Evolutionary conservation across 2,888 invertebrate species (phyloP), one percentile per base, ranked within the genome.

Genomic region (Eurytoma adleriae): DNA sequence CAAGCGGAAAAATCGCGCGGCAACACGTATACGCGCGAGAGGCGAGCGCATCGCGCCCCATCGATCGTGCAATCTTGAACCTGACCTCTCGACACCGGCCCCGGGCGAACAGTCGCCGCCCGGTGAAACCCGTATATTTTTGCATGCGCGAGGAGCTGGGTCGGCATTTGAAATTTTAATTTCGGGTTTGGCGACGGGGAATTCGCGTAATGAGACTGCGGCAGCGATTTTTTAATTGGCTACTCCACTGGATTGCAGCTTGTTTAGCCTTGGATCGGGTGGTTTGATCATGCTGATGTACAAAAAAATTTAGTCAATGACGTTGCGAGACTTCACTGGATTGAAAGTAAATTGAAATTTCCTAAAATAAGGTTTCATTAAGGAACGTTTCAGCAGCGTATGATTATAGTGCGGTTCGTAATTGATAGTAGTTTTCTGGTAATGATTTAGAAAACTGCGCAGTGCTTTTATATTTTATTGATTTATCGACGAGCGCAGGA

Each of bases 61-160:
- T 20, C 16, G 16, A 30, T 62, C 27, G 52, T 18, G 52, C 67
- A 70, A 78, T 81, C 81, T 81, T 81, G 81, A 81, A 78, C 69
- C 80, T 79, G 81, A 81, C 81, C 81, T 77, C 66, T n/a, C 48
- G 56, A 7, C 27, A 24, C 7, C 27, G 14, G 10, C 73, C 61
- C 64, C 40, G 52, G n/a, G 12, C n/a, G 10, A 62, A 78, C 27
- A 73, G 54, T 24, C 20, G 48, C 20, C 18, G 24, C 7, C 4
- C 24, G 50, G 27, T 54, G 54, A 56, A 57, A 64, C 20, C 59
- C 20, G 27, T 71, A 66, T 67, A 57, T 30, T 50, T 78, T 69
- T 74, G 61, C 73, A 78, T 73, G 16, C 12, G 18, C 12, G 1
- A 68, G 18, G 71, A 50, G n/a, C 24, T 30, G 5, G 27, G 18